phyloP scores from a whole-genome alignment of 2,797 vertebrate species.

The Sandelia bainsii region DNA sequence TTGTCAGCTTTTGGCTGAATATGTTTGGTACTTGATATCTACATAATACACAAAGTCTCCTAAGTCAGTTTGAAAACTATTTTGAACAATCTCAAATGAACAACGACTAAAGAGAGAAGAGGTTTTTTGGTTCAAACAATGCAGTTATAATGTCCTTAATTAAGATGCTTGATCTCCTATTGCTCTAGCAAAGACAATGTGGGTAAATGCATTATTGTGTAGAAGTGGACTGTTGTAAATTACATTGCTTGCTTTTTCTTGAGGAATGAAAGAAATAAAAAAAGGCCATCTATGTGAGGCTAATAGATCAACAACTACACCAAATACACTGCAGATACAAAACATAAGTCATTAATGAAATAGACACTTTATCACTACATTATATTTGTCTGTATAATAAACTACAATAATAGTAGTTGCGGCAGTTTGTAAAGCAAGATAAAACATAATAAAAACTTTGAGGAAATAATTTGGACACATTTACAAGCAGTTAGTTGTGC shows the following conservation, averaged over 20 bases:
- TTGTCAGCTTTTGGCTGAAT: constrained; percentile 1
- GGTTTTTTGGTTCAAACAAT: not conserved
- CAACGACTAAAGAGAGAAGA: constrained; percentile 1
- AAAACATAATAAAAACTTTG: constrained; percentile 5
- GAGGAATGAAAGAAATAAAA: not conserved
- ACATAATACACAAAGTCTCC: not conserved
- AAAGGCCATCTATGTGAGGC: not conserved
- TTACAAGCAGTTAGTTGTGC: not conserved
- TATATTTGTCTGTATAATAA: not conserved
- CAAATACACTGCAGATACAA: not conserved
- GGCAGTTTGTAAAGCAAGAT: not conserved
- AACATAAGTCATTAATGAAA: constrained; percentile 6
- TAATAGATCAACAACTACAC: not conserved
- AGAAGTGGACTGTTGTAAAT: constrained; percentile 1
- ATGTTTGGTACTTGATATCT: not conserved
- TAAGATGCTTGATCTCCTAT: constrained; percentile 35
- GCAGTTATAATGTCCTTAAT: constrained; percentile 9
- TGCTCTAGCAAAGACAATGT: not conserved
- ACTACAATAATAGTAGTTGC: not conserved
- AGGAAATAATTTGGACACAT: not conserved
- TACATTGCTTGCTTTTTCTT: not conserved
- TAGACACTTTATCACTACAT: not conserved
- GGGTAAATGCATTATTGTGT: not conserved
- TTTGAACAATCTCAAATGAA: not conserved
- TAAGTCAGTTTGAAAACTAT: not conserved